phyloP scores from a whole-genome alignment of 2,113 vertebrate species.

The Saguinus imperator region DNA sequence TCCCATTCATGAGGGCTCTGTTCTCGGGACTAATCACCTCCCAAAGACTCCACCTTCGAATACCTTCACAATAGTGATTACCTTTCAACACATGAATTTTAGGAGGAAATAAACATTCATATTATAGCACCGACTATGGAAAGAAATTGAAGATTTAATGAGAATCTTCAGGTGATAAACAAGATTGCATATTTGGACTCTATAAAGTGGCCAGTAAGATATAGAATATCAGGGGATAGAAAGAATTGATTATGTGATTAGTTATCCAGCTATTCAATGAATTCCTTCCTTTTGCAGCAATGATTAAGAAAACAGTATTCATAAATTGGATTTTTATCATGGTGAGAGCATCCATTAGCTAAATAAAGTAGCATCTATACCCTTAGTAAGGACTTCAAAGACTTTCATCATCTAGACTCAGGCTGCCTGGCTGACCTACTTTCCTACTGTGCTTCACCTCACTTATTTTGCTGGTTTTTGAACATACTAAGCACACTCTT shows the following conservation, averaged over 20 bases:
- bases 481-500: background rate
- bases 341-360: background rate
- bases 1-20: background rate
- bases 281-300: background rate
- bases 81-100: background rate
- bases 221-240: background rate
- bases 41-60: background rate
- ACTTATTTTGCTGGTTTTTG: background rate
- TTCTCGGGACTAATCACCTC: background rate
- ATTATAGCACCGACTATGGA: background rate
- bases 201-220: background rate
- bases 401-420: background rate
- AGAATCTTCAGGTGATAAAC: background rate
- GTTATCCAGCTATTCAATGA: background rate
- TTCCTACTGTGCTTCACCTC: background rate
- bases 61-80: background rate
- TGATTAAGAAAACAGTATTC: background rate
- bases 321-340: background rate
- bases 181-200: background rate
- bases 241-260: background rate
- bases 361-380: background rate
- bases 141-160: background rate
- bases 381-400: background rate
- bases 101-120: background rate
- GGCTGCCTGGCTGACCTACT: background rate